Evolutionary conservation across 1,140 invertebrate genomes (phyloP), one percentile per base, ranked within the genome.

Genomic region (Thaumatotibia leucotreta): DNA sequence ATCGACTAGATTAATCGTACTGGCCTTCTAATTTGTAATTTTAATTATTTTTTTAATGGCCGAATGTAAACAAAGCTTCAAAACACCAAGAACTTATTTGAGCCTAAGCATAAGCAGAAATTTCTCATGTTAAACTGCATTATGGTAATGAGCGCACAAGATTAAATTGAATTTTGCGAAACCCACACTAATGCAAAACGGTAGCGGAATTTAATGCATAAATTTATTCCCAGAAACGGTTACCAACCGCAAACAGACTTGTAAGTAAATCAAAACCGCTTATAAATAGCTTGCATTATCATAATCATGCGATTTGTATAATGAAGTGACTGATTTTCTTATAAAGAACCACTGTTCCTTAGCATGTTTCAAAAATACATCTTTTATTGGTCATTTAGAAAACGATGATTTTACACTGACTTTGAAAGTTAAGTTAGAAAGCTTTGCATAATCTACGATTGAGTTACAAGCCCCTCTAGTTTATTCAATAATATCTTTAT

Each of bases 291-390:
- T 74, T 65, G 54, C 73, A 88, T 89, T 89, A 83, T 75, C 85
- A 89, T 89, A 89, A 88, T 88, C 77, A 74, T 63, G 74, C 79
- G 45, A 87, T 89, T 86, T 86, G 79, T 79, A 89, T 89, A 88
- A 87, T 87, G 70, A 87, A 82, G 70, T 76, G 71, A 78, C 73
- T 72, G 70, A 77, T 76, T 74, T 76, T 76, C 75, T 74, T 81
- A 76, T 79, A 76, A 61, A 72, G 74, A 70, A 74, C 65, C 69
- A 67, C 66, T 72, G 70, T 70, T 76, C 79, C 78, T 69, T 75
- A 74, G 72, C 65, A 76, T 76, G 73, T 70, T 76, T 75, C 65
- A 50, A 68, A 45, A 76, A 74, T 66, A 65, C 74, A 70, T 76
- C 77, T 77, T 64, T 76, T 76, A 82, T 74, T 70, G 63, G 24